Evolutionary conservation across 2,888 invertebrate species (phyloP), one percentile per base, ranked within the genome.

Genomic region (Rhimphoctona megacephalus): DNA sequence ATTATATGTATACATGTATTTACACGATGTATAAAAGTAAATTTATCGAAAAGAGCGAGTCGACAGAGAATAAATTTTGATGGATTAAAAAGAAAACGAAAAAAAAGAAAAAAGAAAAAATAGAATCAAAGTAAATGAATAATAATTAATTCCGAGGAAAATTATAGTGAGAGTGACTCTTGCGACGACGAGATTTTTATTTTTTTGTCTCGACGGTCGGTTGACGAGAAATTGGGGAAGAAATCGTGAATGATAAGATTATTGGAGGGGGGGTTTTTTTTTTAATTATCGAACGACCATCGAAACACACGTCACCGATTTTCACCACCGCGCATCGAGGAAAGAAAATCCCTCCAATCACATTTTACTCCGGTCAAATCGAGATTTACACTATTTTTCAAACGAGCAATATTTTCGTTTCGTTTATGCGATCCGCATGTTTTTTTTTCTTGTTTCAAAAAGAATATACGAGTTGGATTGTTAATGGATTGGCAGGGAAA

Each of bases 151-250:
- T 30, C 52, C 39, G 78, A 86, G 81, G 25, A 83, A 86, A 86
- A 86, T 83, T 61, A 86, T 78, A 73, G 80, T 61, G 77, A 89
- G 87, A 87, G 87, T 89, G 89, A 81, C 46, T 69, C 49, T 74
- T 74, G 33, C 64, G 39, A 73, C 52, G 72, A 64, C 25, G 67
- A 22, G 52, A 30, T 30, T 80, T 52, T 74, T 33, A 33, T 54
- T 54, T 66, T 17, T 43, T 67, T 76, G 39, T 74, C 67, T 52
- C 72, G 80, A 76, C 76, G 69, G 57, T 74, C 54, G 72, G 25
- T 70, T n/a, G n/a, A 17, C 33, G 22, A 5, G 25, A 46, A n/a
- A 46, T 46, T 39, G 19, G 8, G 25, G 5, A 43, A 64, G 36
- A 64, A 22, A 30, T 52, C 1, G n/a, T n/a, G 30, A 36, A 52